These are phyloP conservation scores for Hippocampus kuda DNA, from an alignment of 2,797 vertebrate genomes.

Conservation along the genomic window DNA sequence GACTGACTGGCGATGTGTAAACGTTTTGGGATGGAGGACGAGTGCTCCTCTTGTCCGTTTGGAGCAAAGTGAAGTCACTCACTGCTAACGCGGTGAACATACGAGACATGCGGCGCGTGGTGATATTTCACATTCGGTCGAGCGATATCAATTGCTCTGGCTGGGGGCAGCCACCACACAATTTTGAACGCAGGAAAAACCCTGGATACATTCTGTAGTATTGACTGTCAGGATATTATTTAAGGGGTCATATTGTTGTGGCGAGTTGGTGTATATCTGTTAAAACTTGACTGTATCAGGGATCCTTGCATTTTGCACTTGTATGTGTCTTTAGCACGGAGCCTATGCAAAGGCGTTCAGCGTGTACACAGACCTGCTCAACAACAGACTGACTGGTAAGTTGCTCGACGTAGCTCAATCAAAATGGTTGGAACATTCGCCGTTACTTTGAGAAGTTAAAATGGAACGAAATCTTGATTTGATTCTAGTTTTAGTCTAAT, in stretches of 20 bases:
- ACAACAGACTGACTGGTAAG: conserved; percentile 79
- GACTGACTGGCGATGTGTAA: no score
- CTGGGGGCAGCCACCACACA: no score
- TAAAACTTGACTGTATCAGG: neutral
- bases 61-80: no score
- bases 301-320: conserved; percentile 5
- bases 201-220: no score
- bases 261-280: neutral
- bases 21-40: no score
- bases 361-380: conserved; percentile 76
- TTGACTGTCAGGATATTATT: neutral
- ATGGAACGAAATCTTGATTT: neutral
- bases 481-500: neutral
- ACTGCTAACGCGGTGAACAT: no score
- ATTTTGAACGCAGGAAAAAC: no score
- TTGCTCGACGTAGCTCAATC: neutral
- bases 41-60: no score
- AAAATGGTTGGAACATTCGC: neutral
- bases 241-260: neutral
- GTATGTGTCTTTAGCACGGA: conserved; percentile 61
- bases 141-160: no score
- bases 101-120: no score
- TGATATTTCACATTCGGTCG: no score
- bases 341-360: conserved; percentile 71
- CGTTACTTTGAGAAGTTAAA: neutral